Evolutionary conservation across 1,140 invertebrate genomes (phyloP).

Genomic region (Pseudomyrmex cubaensis): DNA sequence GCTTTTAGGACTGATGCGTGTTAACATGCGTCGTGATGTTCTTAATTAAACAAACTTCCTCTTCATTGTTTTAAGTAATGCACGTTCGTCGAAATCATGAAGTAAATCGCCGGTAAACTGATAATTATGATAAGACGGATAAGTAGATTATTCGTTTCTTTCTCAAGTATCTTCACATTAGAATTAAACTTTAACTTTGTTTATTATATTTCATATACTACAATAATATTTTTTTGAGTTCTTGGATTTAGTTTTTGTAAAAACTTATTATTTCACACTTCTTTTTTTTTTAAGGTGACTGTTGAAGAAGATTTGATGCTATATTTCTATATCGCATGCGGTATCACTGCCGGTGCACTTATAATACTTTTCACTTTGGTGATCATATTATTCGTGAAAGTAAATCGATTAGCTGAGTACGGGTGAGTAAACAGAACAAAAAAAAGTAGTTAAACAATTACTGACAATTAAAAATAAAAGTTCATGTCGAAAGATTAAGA

Average conservation of each 20-base stretch:
- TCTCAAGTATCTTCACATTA: too few species aligned
- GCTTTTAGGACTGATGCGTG: conserved; percentile 16
- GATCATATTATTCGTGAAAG: conserved; percentile 74
- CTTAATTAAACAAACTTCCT: conserved; percentile 9
- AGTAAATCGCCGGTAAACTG: background rate
- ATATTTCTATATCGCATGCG: conserved; percentile 79
- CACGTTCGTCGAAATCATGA: background rate
- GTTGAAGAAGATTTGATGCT: conserved; percentile 72
- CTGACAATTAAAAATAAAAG: too few species aligned
- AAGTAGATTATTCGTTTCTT: background rate
- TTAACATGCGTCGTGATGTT: background rate
- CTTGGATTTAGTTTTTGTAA: conserved; percentile 2
- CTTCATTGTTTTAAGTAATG: conserved; percentile 12
- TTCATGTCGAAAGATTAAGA: too few species aligned
- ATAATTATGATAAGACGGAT: background rate
- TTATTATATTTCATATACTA: background rate
- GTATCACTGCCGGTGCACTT: conserved; percentile 67
- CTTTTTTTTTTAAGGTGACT: conserved; percentile 71
- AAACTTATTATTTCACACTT: background rate
- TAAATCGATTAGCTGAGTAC: conserved; percentile 71
- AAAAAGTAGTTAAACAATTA: too few species aligned
- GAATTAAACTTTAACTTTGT: too few species aligned
- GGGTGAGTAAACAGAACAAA: conserved; percentile 74
- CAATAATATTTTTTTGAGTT: background rate
- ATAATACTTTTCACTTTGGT: conserved; percentile 76